phyloP scores from a whole-genome alignment of 2,113 vertebrate genomes.

The Carettochelys insculpta region DNA sequence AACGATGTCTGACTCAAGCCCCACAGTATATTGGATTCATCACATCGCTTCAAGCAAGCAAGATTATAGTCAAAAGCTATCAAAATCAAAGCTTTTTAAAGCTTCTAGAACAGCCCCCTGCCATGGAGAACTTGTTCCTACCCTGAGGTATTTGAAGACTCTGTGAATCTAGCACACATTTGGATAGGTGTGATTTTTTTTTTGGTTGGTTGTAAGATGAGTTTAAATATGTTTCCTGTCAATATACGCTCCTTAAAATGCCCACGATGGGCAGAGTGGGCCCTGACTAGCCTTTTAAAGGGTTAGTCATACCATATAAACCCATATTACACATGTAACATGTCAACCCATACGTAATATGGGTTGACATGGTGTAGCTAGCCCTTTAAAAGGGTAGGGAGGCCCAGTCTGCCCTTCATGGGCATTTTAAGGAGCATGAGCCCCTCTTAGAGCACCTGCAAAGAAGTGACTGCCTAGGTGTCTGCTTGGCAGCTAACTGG shows the following conservation, averaged over 20 bases:
- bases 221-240: constrained; percentile 43
- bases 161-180: background rate
- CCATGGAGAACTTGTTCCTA: background rate
- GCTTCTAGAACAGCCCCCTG: background rate
- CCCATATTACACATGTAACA: too few relatives aligned
- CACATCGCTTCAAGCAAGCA: background rate
- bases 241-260: too few relatives aligned
- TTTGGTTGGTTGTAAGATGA: constrained; percentile 15
- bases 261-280: too few relatives aligned
- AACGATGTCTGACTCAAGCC: background rate
- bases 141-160: background rate
- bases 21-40: background rate
- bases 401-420: too few relatives aligned
- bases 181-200: background rate
- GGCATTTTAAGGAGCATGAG: background rate
- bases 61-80: background rate
- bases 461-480: background rate
- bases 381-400: background rate
- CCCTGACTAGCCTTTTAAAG: too few relatives aligned
- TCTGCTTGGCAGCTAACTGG: background rate
- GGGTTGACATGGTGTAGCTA: background rate
- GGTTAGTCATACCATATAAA: too few relatives aligned
- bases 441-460: background rate
- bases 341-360: too few relatives aligned
- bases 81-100: background rate